Percentiles rank a stretch among this genome's conserved stretches.
Evolutionary conservation across 2,797 vertebrate genomes (phyloP).

Genomic region (Melanotaenia pygmaea): DNA sequence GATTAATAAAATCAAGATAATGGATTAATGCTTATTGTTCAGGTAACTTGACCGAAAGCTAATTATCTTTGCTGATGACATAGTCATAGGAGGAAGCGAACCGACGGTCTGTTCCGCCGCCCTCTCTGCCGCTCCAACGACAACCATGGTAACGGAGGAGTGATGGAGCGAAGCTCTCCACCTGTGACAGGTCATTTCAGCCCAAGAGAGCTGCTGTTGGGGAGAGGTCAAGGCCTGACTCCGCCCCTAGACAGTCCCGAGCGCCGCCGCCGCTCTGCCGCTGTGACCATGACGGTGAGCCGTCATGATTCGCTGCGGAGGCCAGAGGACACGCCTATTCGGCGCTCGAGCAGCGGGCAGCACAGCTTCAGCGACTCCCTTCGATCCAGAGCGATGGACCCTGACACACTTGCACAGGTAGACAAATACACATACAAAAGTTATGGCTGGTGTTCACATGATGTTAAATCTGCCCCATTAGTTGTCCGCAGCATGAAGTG

Average conservation of each 20-base stretch:
- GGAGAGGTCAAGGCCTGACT: conserved; percentile 80
- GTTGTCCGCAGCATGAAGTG: no score
- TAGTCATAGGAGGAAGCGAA: conserved; percentile 90
- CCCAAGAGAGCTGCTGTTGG: conserved; percentile 91
- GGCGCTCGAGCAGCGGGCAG: conserved; percentile 92
- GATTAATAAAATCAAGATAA: no score
- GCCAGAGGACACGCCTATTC: conserved; percentile 93
- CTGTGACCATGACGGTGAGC: conserved; percentile 90
- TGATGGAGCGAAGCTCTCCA: conserved; percentile 89
- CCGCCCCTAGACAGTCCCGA: conserved; percentile 92
- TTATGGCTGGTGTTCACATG: no score
- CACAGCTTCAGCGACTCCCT: conserved; percentile 91
- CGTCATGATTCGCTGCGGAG: conserved; percentile 91
- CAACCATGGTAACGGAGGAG: conserved; percentile 85
- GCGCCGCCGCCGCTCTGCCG: conserved; percentile 88
- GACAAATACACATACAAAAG: background rate
- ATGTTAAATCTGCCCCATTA: no score
- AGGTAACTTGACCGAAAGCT: background rate
- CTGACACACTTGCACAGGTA: conserved; percentile 94
- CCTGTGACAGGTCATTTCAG: conserved; percentile 89
- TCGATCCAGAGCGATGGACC: conserved; percentile 86
- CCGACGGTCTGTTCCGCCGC: conserved; percentile 86
- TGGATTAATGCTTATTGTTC: no score
- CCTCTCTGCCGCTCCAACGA: conserved; percentile 91
- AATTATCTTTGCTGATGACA: conserved; percentile 52